Evolutionary conservation across 1,140 invertebrate species (phyloP).

Genomic region (Caenorhabditis inopinata): DNA sequence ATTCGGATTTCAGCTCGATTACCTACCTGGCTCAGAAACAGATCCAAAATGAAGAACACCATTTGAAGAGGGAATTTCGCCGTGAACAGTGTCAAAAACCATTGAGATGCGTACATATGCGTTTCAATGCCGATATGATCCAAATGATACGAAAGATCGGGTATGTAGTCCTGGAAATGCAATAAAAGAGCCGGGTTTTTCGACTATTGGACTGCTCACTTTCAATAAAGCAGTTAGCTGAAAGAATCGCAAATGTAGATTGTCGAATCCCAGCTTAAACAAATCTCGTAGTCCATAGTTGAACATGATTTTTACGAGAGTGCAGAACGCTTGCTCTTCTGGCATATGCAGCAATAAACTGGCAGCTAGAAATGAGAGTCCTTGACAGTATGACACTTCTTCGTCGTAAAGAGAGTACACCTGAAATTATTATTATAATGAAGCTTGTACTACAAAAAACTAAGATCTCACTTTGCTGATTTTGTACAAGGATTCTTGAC

Average conservation of each 20-base stretch:
- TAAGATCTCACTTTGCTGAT: constrained; percentile 74
- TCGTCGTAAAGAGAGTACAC: constrained; percentile 95
- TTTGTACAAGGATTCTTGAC: constrained; percentile 91
- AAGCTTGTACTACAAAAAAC: too few species aligned
- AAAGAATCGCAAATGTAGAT: constrained; percentile 85
- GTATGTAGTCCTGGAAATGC: constrained; percentile 80
- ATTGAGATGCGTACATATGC: constrained; percentile 99
- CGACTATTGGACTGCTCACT: too few species aligned
- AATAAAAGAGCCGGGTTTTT: too few species aligned
- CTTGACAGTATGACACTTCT: constrained; percentile 98
- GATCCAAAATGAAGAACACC: constrained; percentile 94
- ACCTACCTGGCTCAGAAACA: constrained; percentile 76
- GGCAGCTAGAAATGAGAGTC: constrained; percentile 91
- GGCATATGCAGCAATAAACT: constrained; percentile 94
- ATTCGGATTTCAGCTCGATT: not conserved
- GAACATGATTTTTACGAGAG: constrained; percentile 94
- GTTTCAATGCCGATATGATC: constrained; percentile 85
- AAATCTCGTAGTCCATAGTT: constrained; percentile 88
- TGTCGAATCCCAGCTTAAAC: constrained; percentile 70
- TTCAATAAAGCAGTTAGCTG: constrained; percentile 92
- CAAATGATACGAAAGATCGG: constrained; percentile 87
- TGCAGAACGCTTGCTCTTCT: constrained; percentile 97
- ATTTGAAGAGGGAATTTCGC: constrained; percentile 94
- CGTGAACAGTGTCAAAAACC: constrained; percentile 98
- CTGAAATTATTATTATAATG: too few species aligned